These are phyloP conservation scores for Lepus timidus DNA, from an alignment of 2,113 vertebrate genomes.

Conservation along the genomic window DNA sequence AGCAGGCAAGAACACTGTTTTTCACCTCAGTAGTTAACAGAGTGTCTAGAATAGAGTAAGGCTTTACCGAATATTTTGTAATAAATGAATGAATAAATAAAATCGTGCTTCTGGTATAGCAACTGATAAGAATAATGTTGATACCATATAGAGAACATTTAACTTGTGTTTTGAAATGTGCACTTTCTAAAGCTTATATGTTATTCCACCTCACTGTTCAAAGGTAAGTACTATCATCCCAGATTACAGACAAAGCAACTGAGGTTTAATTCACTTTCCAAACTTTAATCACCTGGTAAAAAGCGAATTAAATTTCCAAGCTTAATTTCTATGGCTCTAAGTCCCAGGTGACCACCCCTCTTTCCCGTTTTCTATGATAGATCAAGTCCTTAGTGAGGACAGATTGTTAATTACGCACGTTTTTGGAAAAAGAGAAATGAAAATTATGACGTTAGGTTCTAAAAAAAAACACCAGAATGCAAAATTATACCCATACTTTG, in stretches of 20 bases:
- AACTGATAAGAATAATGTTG: neutral
- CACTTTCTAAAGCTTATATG: neutral
- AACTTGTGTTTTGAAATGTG: neutral
- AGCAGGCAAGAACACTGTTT: neutral
- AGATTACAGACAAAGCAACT: neutral
- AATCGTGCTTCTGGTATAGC: neutral
- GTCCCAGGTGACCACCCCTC: neutral
- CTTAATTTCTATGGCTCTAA: neutral
- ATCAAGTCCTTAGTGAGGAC: neutral
- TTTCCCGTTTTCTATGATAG: constrained; percentile 14
- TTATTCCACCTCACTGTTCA: neutral
- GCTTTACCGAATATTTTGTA: neutral
- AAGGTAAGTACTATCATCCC: neutral
- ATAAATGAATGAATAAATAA: neutral
- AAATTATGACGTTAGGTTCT: constrained; percentile 55
- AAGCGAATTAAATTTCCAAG: neutral
- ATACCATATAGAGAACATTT: neutral
- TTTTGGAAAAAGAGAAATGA: constrained; percentile 17
- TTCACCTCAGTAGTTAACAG: neutral
- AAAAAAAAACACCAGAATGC: constrained; percentile 29
- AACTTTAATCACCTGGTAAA: neutral
- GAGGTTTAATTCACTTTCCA: neutral
- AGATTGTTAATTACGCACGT: neutral
- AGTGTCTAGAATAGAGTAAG: neutral
- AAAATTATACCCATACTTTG: constrained; percentile 45